A percentile compares a stretch with the other conserved stretches of the same genome.
phyloP scores from a whole-genome alignment of 2,113 vertebrate species.

The Hypomesus transpacificus region DNA sequence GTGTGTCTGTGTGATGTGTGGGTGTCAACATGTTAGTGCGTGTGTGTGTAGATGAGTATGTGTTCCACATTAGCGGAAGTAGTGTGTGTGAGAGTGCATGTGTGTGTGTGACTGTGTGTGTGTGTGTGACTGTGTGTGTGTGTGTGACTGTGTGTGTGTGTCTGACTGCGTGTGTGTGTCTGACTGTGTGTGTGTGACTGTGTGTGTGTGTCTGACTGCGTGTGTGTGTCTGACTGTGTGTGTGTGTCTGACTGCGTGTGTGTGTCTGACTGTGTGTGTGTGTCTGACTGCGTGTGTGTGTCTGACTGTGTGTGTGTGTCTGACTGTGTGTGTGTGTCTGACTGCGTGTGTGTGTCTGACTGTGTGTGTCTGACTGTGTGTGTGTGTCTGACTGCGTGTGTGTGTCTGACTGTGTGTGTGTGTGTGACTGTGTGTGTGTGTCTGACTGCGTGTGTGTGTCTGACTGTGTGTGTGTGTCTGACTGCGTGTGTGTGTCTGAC shows the following conservation, averaged over 20 bases:
- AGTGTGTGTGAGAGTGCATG: conserved; percentile 19
- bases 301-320: no score
- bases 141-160: conserved; percentile 2
- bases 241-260: conserved; percentile 7
- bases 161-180: conserved; percentile 10
- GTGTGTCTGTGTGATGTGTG: no score
- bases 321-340: conserved; percentile 6
- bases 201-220: neutral
- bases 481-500: conserved; percentile 10
- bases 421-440: conserved; percentile 18
- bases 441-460: no score
- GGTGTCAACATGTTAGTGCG: neutral
- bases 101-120: neutral
- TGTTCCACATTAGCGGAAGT: neutral
- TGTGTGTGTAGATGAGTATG: neutral
- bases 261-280: conserved; percentile 7
- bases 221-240: conserved; percentile 11
- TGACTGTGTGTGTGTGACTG: no score
- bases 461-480: no score
- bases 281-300: conserved; percentile 8
- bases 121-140: no score
- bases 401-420: conserved; percentile 8
- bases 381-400: conserved; percentile 7
- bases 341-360: conserved; percentile 10
- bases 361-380: neutral